A percentile compares a stretch with the other conserved stretches of the same genome.
phyloP scores from a whole-genome alignment of 2,113 vertebrate genomes.

The Galemys pyrenaicus region DNA sequence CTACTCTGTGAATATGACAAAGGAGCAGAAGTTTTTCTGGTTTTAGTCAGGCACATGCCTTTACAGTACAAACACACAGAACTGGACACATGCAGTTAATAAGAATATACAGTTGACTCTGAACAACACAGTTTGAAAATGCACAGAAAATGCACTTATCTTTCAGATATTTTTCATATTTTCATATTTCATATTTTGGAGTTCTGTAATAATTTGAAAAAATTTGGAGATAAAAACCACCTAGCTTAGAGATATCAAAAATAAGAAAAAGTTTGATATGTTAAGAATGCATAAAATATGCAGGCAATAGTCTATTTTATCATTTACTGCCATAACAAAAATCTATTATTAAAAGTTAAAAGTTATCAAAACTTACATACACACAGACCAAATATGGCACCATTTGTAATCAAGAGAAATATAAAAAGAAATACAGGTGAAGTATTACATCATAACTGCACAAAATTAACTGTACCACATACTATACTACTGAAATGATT shows the following conservation, averaged over 20 bases:
- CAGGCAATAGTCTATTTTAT: not conserved
- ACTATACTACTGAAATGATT: not conserved
- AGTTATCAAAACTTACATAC: too few relatives aligned
- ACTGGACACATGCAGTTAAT: not conserved
- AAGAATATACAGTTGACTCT: too few relatives aligned
- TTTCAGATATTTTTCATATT: too few relatives aligned
- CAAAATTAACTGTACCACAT: not conserved
- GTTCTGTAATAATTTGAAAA: not conserved
- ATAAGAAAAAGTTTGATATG: not conserved
- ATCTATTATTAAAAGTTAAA: too few relatives aligned
- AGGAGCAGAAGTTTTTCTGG: not conserved
- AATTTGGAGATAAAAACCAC: not conserved
- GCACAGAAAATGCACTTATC: too few relatives aligned
- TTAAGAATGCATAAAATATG: not conserved
- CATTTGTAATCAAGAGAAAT: too few relatives aligned
- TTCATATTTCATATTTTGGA: too few relatives aligned
- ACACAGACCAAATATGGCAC: too few relatives aligned
- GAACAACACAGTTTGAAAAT: too few relatives aligned
- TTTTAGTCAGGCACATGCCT: not conserved
- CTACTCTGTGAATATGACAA: not conserved
- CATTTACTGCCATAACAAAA: too few relatives aligned
- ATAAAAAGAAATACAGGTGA: too few relatives aligned
- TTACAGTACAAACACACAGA: not conserved
- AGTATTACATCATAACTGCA: not conserved
- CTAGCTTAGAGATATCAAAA: not conserved